A percentile compares a stretch with the other conserved stretches of the same genome.
Conservation (phyloP, 2,797 vertebrate species). For the Diglossa cyanea region DNA sequence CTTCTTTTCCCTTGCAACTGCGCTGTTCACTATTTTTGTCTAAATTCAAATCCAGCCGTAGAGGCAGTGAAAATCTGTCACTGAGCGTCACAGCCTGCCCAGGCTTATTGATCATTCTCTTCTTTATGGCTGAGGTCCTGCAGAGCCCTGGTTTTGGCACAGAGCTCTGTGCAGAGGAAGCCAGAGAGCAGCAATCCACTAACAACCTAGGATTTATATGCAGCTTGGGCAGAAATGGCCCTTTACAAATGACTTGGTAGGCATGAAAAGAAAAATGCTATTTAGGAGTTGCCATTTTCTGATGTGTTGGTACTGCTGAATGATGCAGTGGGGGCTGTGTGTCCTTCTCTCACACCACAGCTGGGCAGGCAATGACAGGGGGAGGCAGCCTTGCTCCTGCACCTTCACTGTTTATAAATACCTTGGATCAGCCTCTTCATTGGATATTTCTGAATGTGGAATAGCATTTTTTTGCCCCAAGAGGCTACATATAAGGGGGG, state of each 20-base stretch:
- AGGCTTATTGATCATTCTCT: constrained; percentile 32
- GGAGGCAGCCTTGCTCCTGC: background rate
- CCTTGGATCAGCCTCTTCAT: background rate
- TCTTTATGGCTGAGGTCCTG: background rate
- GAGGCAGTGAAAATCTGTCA: constrained; percentile 27
- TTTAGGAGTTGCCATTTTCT: background rate
- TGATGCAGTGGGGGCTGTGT: background rate
- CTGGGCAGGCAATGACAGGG: background rate
- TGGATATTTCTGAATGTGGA: background rate
- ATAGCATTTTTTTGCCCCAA: background rate
- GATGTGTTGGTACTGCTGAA: background rate
- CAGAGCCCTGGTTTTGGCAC: background rate
- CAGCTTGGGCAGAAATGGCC: constrained; percentile 14
- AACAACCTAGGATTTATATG: background rate
- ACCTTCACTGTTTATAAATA: background rate
- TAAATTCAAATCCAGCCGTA: constrained; percentile 12
- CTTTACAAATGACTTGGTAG: background rate
- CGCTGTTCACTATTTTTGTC: background rate
- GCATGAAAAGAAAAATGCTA: background rate
- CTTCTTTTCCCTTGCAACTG: constrained; percentile 38
- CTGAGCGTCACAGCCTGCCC: constrained; percentile 1
- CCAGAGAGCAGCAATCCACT: background rate
- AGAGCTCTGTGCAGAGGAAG: background rate
- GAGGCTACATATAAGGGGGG: background rate
- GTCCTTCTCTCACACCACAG: background rate